Base-by-base conservation (phyloP, 2,797 vertebrate species). In the Vipera ursinii region DNA sequence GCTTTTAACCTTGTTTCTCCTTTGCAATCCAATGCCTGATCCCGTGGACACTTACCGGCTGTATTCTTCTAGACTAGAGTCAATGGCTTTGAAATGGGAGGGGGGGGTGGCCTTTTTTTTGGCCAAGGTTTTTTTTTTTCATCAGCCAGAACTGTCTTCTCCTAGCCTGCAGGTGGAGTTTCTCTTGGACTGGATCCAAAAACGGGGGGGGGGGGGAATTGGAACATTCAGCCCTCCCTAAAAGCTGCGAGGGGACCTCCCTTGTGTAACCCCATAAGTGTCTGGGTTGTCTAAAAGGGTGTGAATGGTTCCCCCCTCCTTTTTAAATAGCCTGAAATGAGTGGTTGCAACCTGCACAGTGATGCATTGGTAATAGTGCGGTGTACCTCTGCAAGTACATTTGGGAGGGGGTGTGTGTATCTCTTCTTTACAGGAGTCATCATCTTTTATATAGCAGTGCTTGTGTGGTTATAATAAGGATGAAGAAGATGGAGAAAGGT, bases 51-150 rank as follows among this genome's bases (percentile, higher is more conserved):
- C 1, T 69, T 32, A 32, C 15, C 0, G 0, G 38, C 22, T 92
- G 82, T 89, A 92, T 90, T 26, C 26, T 93, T 90, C 89, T 90
- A 78, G 92, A 90, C 89, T 90, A 78, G 92, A 90, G 28, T 26
- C 65, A n/a, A 9, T 22, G 69, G 24, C 32, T 57, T 51, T 53
- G 86, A 57, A 65, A 15, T 22, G 28, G 17, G 13, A 13, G 59
- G 82, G 32, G n/a, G 85, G 32, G n/a, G 85, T 89, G 85, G 38
- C 48, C 10, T 44, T 15, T 8, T 26, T 63, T 69, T 73, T 38
- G 2, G 24, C 20, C 26, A 14, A 13, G 48, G 53, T 24, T 86
- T 56, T 22, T 24, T 86, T 56, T 22, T 24, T 48, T 13, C 28
- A 4, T 82, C 20, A 59, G 26, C 65, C 2, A 1, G 89, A 38